phyloP scores from a whole-genome alignment of 2,797 vertebrate species.

The Ceyx erithaca region DNA sequence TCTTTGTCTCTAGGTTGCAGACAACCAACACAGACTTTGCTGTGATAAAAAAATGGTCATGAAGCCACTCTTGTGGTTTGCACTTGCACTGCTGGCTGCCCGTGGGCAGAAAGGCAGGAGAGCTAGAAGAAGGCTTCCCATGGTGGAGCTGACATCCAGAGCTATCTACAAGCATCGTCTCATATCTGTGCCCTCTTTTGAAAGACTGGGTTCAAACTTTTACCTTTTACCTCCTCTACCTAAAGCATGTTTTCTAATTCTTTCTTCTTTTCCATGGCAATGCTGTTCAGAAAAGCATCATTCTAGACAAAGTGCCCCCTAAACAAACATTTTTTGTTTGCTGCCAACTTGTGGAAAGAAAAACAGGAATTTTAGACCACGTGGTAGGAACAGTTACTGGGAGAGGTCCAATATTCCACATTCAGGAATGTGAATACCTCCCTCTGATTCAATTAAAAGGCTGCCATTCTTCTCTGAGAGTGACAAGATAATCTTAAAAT shows the following conservation, averaged over 20 bases:
- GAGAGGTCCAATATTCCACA: background rate
- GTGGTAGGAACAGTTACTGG: background rate
- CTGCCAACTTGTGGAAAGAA: background rate
- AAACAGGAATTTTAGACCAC: slow-evolving; percentile 23
- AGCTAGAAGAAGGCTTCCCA: background rate
- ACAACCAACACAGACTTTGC: background rate
- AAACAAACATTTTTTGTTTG: background rate
- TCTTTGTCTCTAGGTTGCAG: background rate
- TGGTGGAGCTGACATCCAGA: background rate
- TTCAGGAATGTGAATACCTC: background rate
- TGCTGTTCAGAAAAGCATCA: background rate
- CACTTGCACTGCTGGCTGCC: rapidly evolving
- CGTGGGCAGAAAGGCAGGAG: background rate
- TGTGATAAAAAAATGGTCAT: background rate
- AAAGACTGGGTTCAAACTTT: background rate
- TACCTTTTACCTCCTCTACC: background rate
- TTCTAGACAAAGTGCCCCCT: background rate
- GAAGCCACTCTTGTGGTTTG: background rate
- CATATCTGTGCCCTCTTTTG: background rate
- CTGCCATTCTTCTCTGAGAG: background rate
- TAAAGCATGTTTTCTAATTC: background rate
- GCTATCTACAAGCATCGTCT: background rate
- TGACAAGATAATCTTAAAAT: background rate
- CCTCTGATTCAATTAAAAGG: background rate
- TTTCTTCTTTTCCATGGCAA: background rate